A percentile compares a stretch with the other conserved stretches of the same genome.
Evolutionary conservation across 2,888 invertebrate genomes (phyloP).

Genomic region (Chorisops tibialis): DNA sequence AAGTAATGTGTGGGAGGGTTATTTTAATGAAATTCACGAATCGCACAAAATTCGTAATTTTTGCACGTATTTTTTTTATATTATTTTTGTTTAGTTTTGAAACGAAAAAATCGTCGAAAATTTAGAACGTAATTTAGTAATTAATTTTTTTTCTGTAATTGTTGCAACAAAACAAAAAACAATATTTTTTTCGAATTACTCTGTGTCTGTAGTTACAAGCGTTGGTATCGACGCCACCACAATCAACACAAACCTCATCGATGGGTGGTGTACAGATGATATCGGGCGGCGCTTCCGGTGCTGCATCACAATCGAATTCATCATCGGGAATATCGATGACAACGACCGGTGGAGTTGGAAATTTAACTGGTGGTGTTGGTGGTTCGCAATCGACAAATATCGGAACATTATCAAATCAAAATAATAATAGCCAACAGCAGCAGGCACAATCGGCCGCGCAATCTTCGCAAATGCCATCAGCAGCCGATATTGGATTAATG

Average conservation of each 20-base stretch:
- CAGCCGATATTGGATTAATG: constrained; percentile 52
- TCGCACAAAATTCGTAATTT: too few species aligned
- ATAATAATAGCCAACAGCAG: constrained; percentile 29
- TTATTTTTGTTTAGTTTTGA: too few species aligned
- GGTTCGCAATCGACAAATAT: constrained; percentile 33
- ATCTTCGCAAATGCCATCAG: constrained; percentile 48
- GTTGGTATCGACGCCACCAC: constrained; percentile 46
- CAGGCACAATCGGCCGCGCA: constrained; percentile 36
- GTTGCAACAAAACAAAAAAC: constrained; percentile 24
- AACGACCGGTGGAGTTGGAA: constrained; percentile 24
- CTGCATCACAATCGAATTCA: constrained; percentile 29
- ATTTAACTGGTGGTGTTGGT: constrained; percentile 13
- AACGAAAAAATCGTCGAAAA: too few species aligned
- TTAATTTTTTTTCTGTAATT: not conserved
- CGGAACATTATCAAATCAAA: constrained; percentile 12
- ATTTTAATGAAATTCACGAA: too few species aligned
- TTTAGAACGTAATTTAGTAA: too few species aligned
- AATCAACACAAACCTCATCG: constrained; percentile 39
- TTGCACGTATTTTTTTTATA: too few species aligned
- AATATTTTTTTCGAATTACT: constrained; percentile 31
- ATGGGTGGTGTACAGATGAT: constrained; percentile 48
- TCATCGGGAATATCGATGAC: constrained; percentile 41
- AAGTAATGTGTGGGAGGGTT: too few species aligned
- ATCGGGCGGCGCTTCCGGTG: constrained; percentile 32
- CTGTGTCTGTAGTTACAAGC: constrained; percentile 48